Base-by-base conservation (phyloP, 2,888 invertebrate genomes). In the Chironomus riparius region DNA sequence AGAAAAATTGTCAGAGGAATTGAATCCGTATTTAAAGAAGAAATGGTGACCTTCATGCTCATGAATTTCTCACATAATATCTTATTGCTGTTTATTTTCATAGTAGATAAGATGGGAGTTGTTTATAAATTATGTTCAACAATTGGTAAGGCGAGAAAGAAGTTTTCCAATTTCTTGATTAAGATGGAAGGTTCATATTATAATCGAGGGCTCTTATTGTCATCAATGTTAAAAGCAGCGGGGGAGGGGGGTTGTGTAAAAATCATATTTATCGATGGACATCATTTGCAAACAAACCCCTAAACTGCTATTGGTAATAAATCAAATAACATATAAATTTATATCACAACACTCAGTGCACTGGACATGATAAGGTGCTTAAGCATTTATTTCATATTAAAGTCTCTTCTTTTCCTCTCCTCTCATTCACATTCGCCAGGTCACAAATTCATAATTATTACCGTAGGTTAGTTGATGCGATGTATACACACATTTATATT, bases 381-480 rank as follows among this genome's bases (percentile, higher is more conserved):
- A 56, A 56, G 18, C 56, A 18, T 56, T 50, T 50, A 15, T 50
- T 56, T 56, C 56, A 56, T 56, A 18, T 56, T 56, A 2, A 21
- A 65, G n/a, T 56, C 18, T 56, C 22, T 65, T 65, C 24, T 65
- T 65, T 24, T 65, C 38, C 38, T 65, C 18, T 62, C 7, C 62
- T 21, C 65, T 24, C 56, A 56, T 56, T 56, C 65, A 24, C 65
- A 24, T 65, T 65, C 65, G 65, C 56, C 56, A 56, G 24, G 65
- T 65, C 65, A 65, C 24, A 65, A 65, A 65, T 65, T 70, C 47
- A 22, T 50, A 56, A 47, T 71, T 56, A 61, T 71, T 71, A 61
- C 71, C 71, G 71, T 71, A 71, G 71, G 71, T 71, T 71, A 71
- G 50, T 71, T 70, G 48, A 56, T 56, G 18, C 18, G 56, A 56